Percentiles rank a stretch among this genome's conserved stretches.
phyloP scores from a whole-genome alignment of 1,140 invertebrate species.

The Drosophila jambulina region DNA sequence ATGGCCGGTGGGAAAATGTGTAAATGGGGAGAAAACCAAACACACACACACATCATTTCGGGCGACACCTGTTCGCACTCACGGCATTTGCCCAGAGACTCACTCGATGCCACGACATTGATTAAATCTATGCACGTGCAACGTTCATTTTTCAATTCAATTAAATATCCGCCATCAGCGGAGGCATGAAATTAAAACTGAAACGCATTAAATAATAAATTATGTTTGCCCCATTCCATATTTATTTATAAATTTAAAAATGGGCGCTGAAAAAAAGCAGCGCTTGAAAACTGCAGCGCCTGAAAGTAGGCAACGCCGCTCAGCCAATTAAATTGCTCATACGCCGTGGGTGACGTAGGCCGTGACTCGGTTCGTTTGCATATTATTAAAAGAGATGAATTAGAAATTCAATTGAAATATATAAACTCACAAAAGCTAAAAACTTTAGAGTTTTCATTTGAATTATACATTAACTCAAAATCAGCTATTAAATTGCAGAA shows the following conservation, averaged over 20 bases:
- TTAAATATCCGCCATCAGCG: slow-evolving; percentile 32
- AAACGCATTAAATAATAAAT: slow-evolving; percentile 49
- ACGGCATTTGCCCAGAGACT: slow-evolving; percentile 1
- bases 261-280: slow-evolving; percentile 6
- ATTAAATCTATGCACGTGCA: slow-evolving; percentile 43
- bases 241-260: slow-evolving; percentile 50
- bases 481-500: neutral
- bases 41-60: slow-evolving; percentile 27
- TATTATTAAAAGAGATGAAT: slow-evolving; percentile 5
- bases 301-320: slow-evolving; percentile 40
- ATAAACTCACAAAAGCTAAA: neutral
- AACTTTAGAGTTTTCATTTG: neutral
- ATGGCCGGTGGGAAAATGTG: slow-evolving; percentile 34
- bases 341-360: slow-evolving; percentile 18
- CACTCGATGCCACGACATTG: slow-evolving; percentile 6
- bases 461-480: neutral
- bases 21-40: slow-evolving; percentile 16
- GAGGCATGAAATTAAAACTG: slow-evolving; percentile 54
- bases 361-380: slow-evolving; percentile 4
- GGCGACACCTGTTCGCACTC: slow-evolving; percentile 19
- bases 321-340: slow-evolving; percentile 39
- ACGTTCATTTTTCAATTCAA: slow-evolving; percentile 58
- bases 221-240: slow-evolving; percentile 26
- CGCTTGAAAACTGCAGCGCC: slow-evolving; percentile 40
- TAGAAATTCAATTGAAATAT: neutral